A percentile compares a stretch with the other conserved stretches of the same genome.
Conservation (phyloP, 1,140 invertebrate genomes). For the Manduca sexta region DNA sequence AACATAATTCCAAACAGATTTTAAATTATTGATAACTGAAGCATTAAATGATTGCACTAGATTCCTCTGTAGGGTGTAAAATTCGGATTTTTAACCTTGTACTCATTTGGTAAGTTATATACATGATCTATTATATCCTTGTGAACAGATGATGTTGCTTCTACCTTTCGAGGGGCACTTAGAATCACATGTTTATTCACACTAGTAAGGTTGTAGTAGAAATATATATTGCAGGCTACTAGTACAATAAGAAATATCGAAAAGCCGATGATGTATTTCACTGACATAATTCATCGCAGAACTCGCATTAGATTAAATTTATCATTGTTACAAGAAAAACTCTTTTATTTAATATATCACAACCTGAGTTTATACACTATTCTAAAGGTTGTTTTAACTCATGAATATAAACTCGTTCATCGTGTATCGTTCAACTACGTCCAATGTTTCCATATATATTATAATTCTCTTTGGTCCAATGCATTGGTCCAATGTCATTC, state of each 20-base stretch:
- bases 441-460: too few species aligned
- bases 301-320: background rate
- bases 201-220: constrained; percentile 54
- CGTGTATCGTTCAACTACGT: too few species aligned
- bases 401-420: too few species aligned
- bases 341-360: too few species aligned
- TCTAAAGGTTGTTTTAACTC: too few species aligned
- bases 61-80: constrained; percentile 36
- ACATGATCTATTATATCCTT: constrained; percentile 55
- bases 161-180: constrained; percentile 40
- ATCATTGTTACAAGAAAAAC: too few species aligned
- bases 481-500: too few species aligned
- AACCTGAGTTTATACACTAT: too few species aligned
- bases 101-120: constrained; percentile 48
- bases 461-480: too few species aligned
- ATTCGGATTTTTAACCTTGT: constrained; percentile 46
- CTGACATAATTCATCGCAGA: constrained; percentile 38
- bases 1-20: constrained; percentile 38
- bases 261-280: constrained; percentile 61
- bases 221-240: constrained; percentile 57
- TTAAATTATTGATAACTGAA: constrained; percentile 20
- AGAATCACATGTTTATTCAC: constrained; percentile 31
- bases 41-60: constrained; percentile 49
- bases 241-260: constrained; percentile 53
- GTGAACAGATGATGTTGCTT: constrained; percentile 38